Evolutionary conservation across 2,888 invertebrate species (phyloP), one percentile per base, ranked within the genome.

Genomic region (Penaeus monodon): DNA sequence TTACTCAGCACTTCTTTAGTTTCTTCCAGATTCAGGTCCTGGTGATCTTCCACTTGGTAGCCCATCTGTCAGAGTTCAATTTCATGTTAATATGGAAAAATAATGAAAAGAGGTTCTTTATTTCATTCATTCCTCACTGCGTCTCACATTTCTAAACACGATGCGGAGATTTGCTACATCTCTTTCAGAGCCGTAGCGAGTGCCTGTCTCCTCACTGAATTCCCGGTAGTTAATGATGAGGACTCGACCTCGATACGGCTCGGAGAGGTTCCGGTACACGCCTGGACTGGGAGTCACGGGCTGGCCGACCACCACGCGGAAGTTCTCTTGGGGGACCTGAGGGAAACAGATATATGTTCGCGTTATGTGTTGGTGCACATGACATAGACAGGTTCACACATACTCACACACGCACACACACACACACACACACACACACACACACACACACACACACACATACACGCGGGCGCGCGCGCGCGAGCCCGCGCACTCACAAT

Each of bases 171-270:
- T 84, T 12, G 8, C 10, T 17, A 64, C 24, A 63, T 84, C 84
- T 29, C 14, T n/a, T 10, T n/a, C 24, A 22, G 84, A 65, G n/a
- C 84, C 84, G 22, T 10, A 1, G n/a, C 84, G 84, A 29, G 38
- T 14, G 29, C 0, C 6, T 29, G 10, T 1, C 1, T 24, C 22
- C 20, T 29, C 14, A 4, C 22, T 17, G 33, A 76, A 66, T 14
- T 84, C 24, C n/a, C 49, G 70, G 57, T 84, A 84, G 65, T 84
- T 84, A 66, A 84, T 33, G 77, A 84, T 20, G 33, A 84, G 33
- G 38, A 84, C 77, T 29, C 27, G 76, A 1, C 84, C 84, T 49
- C 76, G 57, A 17, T 57, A 33, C 17, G 77, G 84, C 14, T n/a
- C 3, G 17, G 65, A 44, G 27, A n/a, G 7, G 44, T 33, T 27